phyloP scores from a whole-genome alignment of 2,888 invertebrate species.

The Spicauda simplicius region DNA sequence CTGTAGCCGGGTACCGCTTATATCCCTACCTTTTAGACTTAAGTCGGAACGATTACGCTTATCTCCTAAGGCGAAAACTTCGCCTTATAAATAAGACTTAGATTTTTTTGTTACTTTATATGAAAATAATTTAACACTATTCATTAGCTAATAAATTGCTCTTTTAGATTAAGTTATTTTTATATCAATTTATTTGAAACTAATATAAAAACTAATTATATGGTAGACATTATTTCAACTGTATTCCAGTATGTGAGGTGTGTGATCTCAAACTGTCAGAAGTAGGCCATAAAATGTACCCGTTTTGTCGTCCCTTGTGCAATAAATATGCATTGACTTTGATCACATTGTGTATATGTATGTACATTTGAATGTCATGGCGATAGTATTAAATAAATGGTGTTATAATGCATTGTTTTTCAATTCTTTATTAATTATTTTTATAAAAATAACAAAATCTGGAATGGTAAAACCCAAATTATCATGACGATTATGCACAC shows the following conservation, averaged over 20 bases:
- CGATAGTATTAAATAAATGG: constrained; percentile 77
- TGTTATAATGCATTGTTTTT: constrained; percentile 62
- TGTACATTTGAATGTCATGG: constrained; percentile 63
- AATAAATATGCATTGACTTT: constrained; percentile 64
- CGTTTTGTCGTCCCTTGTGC: constrained; percentile 61
- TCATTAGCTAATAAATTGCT: constrained; percentile 47
- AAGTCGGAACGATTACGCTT: constrained; percentile 81
- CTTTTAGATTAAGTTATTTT: constrained; percentile 76
- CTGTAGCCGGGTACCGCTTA: constrained; percentile 55
- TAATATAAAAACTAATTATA: constrained; percentile 65
- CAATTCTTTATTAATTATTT: constrained; percentile 1
- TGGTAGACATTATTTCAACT: constrained; percentile 62
- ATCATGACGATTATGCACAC: background rate
- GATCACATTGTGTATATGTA: constrained; percentile 56
- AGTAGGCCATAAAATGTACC: constrained; percentile 43
- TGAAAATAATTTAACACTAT: constrained; percentile 70
- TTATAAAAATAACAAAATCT: background rate
- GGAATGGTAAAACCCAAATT: background rate
- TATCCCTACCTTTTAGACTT: constrained; percentile 60
- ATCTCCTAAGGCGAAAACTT: constrained; percentile 63
- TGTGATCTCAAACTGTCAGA: constrained; percentile 71
- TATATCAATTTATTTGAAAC: constrained; percentile 77
- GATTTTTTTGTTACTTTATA: constrained; percentile 63
- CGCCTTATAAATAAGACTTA: constrained; percentile 80
- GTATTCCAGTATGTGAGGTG: constrained; percentile 60